Evolutionary conservation across 2,888 invertebrate species (phyloP), one percentile per base, ranked within the genome.

Genomic region (Pristionchus arcanus): DNA sequence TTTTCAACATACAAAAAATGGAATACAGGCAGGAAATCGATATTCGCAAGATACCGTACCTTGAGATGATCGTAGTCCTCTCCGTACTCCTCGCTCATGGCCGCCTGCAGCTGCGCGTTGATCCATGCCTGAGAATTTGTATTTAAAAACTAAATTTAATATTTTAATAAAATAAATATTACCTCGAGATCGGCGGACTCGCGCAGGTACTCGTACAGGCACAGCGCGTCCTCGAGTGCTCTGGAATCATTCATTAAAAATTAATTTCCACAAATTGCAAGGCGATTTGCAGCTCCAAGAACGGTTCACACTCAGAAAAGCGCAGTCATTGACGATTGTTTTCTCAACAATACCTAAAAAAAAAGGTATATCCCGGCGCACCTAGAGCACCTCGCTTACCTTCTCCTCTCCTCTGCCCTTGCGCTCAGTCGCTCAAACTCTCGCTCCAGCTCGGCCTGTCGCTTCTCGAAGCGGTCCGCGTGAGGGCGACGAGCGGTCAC

Each of bases 71-170:
- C 95, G 89, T 94, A 98, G 95, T 98, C 98, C 95, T 97, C 97
- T 0, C 98, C 98, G 94, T 97, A 98, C 95, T 98, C 98, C 94
- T 98, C 98, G 90, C 97, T 97, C 87, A 97, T 97, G 1, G 98
- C 98, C 0, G 97, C 97, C 87, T 97, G 97, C 94, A 97, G 97
- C 95, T 98, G 97, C 93, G 98, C 98, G 91, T 97, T 97, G 87
- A 98, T 97, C 98, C 98, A 98, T 94, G 97, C 97, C 59, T 59
- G 59, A 13, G 11, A 49, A 49, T 49, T 49, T 49, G 42, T 9
- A 49, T 49, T 95, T 98, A 98, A 81, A 98, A 96, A 94, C 5
- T 25, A 59, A 19, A 59, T 19, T 21, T 59, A 19, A 19, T 59
- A 59, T 5, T 59, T 59, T 59, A 59, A 59, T 59, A 5, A 59